Evolutionary conservation across 2,797 vertebrate species (phyloP), one percentile per base, ranked within the genome.

Genomic region (Emydoidea blandingii): DNA sequence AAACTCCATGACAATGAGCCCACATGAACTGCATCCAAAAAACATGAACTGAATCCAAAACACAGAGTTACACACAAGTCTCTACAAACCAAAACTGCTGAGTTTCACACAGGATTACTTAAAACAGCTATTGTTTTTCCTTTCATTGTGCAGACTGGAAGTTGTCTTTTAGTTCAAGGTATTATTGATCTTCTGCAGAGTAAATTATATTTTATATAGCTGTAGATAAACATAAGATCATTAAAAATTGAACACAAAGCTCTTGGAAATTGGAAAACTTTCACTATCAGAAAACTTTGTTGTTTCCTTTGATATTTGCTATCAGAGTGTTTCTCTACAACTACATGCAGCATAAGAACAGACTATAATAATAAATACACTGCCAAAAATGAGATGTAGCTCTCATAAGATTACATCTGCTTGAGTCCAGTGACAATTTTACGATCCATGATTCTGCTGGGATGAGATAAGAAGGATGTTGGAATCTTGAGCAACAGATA

Each of bases 81-180:
- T 49, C 44, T 76, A 44, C 44, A 31, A 78, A 72, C 19, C 68
- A 41, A 41, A 53, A 76, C 56, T 53, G 78, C 29, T 62, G 18
- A 74, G 41, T 44, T 88, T 91, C 16, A 92, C 52, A 79, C 91
- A 92, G 91, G 16, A 82, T 1, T 65, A 44, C 79, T 37, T 94
- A 90, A 12, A 87, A 0, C 1, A 87, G 5, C 4, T 85, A 23
- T 5, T 37, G 5, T 1, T 1, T 2, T 7, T 47, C 50, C 31
- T 59, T 65, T 52, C 4, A 4, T 10, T 2, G 34, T 94, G 57
- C 65, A 74, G 47, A 12, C 84, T 76, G 44, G 53, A 89, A 87
- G 81, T 5, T 85, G 3, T 0, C 3, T 91, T 37, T 87, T 89
- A 78, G 78, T 86, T 4, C 85, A 54, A 78, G 68, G 81, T 80